Evolutionary conservation across 2,113 vertebrate genomes (phyloP).

Genomic region (Pao palembangensis): DNA sequence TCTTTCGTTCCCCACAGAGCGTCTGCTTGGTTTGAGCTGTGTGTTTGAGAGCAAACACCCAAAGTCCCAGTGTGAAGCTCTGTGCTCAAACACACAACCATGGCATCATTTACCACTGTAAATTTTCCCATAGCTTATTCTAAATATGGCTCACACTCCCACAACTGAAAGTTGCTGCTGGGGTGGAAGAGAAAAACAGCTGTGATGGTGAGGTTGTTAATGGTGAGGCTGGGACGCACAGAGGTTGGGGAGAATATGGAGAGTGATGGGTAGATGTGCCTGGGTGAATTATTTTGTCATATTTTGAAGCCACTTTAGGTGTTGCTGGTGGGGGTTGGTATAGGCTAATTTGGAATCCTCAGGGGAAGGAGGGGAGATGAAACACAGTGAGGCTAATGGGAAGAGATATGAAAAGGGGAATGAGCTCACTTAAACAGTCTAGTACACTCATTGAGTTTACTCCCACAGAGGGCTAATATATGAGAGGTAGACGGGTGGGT

Average conservation of each 20-base stretch:
- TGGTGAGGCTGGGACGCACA: conserved; percentile 18
- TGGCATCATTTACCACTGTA: conserved; percentile 3
- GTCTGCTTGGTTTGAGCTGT: background rate
- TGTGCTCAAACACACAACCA: conserved; percentile 23
- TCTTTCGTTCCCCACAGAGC: conserved; percentile 22
- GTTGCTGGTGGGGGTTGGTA: background rate
- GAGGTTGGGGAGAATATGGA: conserved; percentile 30
- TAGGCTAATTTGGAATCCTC: conserved; percentile 51
- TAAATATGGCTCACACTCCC: conserved; percentile 33
- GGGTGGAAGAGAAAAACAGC: background rate
- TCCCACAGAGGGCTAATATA: conserved; percentile 29
- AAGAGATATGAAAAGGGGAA: conserved; percentile 18
- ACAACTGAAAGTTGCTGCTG: conserved; percentile 29
- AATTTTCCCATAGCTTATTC: conserved; percentile 24
- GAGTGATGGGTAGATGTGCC: conserved; percentile 21
- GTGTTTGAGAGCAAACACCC: conserved; percentile 5
- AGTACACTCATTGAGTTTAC: conserved; percentile 40
- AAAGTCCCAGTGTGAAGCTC: conserved; percentile 23
- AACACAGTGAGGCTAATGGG: conserved; percentile 41
- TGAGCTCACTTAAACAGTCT: conserved; percentile 35
- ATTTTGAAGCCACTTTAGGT: conserved; percentile 20
- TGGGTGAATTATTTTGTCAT: conserved; percentile 45
- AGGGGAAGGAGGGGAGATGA: conserved; percentile 8
- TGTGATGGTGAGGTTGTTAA: conserved; percentile 13
- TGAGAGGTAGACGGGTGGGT: conserved; percentile 34